These are phyloP conservation scores for Formicarius rufipectus DNA, from an alignment of 2,113 vertebrate species.

Conservation along the genomic window DNA sequence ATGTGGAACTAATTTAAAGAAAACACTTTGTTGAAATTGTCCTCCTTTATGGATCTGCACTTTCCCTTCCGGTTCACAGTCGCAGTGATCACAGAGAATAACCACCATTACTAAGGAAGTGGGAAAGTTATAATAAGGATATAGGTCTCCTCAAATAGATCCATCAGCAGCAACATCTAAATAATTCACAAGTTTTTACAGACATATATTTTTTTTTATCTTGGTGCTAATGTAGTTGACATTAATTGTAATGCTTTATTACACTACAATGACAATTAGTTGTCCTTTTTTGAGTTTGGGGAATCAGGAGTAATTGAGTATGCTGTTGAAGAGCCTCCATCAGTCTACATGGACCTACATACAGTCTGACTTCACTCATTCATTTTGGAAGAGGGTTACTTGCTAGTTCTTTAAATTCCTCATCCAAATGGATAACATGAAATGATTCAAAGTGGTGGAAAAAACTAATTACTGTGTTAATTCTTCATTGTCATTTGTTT, in stretches of 20 bases:
- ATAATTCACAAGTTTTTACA: not conserved
- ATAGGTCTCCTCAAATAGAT: not conserved
- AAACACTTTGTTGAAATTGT: not conserved
- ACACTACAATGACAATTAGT: not conserved
- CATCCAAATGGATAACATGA: not conserved
- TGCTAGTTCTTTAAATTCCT: not conserved
- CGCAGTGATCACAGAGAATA: not conserved
- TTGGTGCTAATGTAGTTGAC: not conserved
- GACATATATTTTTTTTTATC: not conserved
- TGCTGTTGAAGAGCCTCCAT: not conserved
- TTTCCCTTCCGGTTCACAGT: not conserved
- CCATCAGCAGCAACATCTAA: not conserved
- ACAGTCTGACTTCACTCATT: not conserved
- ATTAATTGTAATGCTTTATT: not conserved
- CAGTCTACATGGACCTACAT: not conserved
- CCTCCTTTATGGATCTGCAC: not conserved
- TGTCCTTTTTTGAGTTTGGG: not conserved
- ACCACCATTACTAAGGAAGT: not conserved
- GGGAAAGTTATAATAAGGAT: not conserved
- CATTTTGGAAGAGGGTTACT: not conserved
- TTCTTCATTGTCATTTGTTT: not conserved
- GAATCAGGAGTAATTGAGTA: not conserved
- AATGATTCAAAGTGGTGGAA: not conserved
- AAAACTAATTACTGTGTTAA: not conserved
- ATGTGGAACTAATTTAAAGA: not conserved